Evolutionary conservation across 2,797 vertebrate genomes (phyloP), one percentile per base, ranked within the genome.

Genomic region (Microtus agrestis): DNA sequence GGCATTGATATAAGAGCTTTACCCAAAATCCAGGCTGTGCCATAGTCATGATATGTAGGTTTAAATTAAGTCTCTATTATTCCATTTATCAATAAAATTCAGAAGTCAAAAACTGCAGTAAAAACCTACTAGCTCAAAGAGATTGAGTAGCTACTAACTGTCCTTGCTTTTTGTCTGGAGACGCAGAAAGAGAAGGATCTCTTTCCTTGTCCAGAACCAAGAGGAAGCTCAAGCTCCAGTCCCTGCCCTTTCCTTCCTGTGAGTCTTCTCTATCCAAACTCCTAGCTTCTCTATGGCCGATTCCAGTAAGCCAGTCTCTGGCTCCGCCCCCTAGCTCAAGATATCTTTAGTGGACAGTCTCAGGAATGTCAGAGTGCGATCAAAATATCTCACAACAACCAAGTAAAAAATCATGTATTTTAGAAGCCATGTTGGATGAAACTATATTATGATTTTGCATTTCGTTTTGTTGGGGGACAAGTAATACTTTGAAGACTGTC

Each of bases 371-470:
- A 74, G 71, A 74, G 40, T 43, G 11, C 12, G 2, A 74, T 74
- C 71, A 74, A 74, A 74, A 43, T 43, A 74, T 74, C 40, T 40
- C 37, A 74, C 40, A 74, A 43, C 37, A 74, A 43, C 71, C 37
- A 74, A 43, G 37, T 43, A 43, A 43, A n/a, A 90, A 86, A 48
- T 46, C 29, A 65, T 43, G 27, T 48, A 46, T 91, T 93, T 54
- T 71, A 91, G 85, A 91, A 77, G 2, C 51, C 25, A 9, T 21
- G 34, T 93, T 46, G 8, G 11, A 48, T 85, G 0, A 31, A 89
- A 74, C 80, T 82, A 56, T 93, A 56, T n/a, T 37, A 73, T 63
- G 79, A 31, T 87, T 87, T 56, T 40, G n/a, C 71, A 91, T 94
- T 88, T 76, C 43, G 8, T 73, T 94, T 96, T 46, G 40, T 91